A percentile compares a stretch with the other conserved stretches of the same genome.
phyloP scores from a whole-genome alignment of 2,797 vertebrate genomes.

The Leucoraja ocellata region DNA sequence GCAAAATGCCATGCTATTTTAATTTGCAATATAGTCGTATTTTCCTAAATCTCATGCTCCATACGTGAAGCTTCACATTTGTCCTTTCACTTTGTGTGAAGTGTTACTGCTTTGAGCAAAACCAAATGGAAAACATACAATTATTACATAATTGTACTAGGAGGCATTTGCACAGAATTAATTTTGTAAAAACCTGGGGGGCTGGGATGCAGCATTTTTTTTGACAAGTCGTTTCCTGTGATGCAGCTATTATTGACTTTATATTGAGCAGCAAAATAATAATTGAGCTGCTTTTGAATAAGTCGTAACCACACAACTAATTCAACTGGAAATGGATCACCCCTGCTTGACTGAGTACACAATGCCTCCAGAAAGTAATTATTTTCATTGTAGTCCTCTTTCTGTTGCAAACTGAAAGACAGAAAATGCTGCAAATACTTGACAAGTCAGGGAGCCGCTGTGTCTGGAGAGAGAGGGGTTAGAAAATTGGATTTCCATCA shows the following conservation, averaged over 20 bases:
- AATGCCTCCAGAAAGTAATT: background rate
- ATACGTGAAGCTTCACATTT: background rate
- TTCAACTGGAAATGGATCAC: background rate
- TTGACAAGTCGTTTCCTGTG: background rate
- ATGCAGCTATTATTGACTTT: constrained; percentile 9
- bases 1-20: background rate
- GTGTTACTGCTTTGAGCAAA: background rate
- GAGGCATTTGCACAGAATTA: background rate
- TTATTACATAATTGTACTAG: background rate
- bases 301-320: background rate
- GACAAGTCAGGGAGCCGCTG: too few species aligned
- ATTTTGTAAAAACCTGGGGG: background rate
- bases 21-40: background rate
- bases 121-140: constrained; percentile 2
- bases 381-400: background rate
- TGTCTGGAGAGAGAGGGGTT: too few species aligned
- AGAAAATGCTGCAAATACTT: too few species aligned
- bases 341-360: background rate
- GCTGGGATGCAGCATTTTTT: background rate
- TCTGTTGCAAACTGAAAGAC: background rate
- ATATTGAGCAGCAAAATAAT: background rate
- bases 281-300: background rate
- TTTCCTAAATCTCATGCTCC: background rate
- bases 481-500: too few species aligned
- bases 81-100: constrained; percentile 1